Base-by-base conservation (phyloP, 2,888 invertebrate species). In the Aethes cnicana region DNA sequence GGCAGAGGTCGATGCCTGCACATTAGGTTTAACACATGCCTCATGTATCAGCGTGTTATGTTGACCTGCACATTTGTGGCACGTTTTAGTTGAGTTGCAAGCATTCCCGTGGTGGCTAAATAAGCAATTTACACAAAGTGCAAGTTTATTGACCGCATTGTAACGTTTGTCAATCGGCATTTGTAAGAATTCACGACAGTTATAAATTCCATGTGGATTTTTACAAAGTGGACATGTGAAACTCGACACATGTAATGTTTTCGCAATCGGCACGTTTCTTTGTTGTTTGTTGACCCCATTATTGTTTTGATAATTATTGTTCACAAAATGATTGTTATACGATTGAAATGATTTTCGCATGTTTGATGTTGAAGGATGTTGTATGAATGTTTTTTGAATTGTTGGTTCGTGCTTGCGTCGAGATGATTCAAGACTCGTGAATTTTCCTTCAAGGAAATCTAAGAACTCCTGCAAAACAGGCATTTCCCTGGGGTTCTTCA, bases 91-190 rank as follows among this genome's bases (percentile, higher is more conserved):
- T 5, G 61, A 60, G 12, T 14, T 21, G 41, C 62, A 62, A 14
- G 20, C 30, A 9, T 56, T 54, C 7, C 57, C 58, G 5, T 56
- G 16, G 26, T 63, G 57, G n/a, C 41, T 11, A 9, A 25, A 54
- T 7, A 63, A 23, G 35, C 61, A 63, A 43, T 60, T 61, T 8
- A 14, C 6, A n/a, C 62, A 62, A 6, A 55, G 9, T 9, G 47
- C 46, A n/a, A 39, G 18, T 21, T 37, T 28, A 6, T 20, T 26
- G 4, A 28, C 12, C 20, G 28, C 12, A 6, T 28, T 20, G 2
- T 11, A 18, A 17, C 20, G 7, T 30, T 11, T 17, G 1, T 37
- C 21, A 9, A 8, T 17, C 8, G 11, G 16, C 28, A 23, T 21
- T 14, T 17, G 30, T 5, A 26, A 3, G 12, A 17, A 17, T 47